A percentile compares a stretch with the other conserved stretches of the same genome.
These are phyloP conservation scores for Drosophila paracracens DNA, from an alignment of 2,888 invertebrate genomes.

Conservation along the genomic window DNA sequence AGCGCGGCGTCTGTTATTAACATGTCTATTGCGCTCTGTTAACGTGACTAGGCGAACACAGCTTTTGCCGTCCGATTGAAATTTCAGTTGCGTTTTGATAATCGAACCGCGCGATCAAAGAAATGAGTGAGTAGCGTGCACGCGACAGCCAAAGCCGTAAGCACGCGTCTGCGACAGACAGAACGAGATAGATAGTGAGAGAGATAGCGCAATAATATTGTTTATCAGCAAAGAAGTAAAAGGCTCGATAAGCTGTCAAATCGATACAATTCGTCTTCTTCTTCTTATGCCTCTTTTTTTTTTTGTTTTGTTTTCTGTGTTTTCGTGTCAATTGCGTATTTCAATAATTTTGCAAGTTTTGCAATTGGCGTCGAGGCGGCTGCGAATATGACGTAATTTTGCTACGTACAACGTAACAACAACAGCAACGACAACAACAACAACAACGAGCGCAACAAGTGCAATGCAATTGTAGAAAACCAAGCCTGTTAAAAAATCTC, in stretches of 20 bases:
- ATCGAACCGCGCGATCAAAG: constrained; percentile 52
- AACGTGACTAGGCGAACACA: constrained; percentile 20
- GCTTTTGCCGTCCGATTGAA: constrained; percentile 26
- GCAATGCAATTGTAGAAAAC: constrained; percentile 64
- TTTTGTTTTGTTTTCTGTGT: constrained; percentile 33
- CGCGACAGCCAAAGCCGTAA: constrained; percentile 2
- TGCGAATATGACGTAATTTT: constrained; percentile 71
- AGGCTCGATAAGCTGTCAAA: constrained; percentile 40
- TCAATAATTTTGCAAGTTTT: constrained; percentile 53
- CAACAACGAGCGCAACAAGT: constrained; percentile 42
- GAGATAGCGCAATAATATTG: constrained; percentile 29
- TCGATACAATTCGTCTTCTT: constrained; percentile 1
- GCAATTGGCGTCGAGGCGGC: constrained; percentile 56
- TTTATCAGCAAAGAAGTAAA: constrained; percentile 48
- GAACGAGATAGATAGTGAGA: neutral
- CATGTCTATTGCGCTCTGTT: constrained; percentile 28
- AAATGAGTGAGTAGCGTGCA: constrained; percentile 21
- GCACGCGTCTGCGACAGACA: constrained; percentile 5
- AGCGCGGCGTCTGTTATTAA: constrained; percentile 29
- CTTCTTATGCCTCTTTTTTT: constrained; percentile 4
- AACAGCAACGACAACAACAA: constrained; percentile 20
- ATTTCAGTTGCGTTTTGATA: constrained; percentile 57
- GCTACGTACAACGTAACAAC: constrained; percentile 51
- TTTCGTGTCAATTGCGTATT: constrained; percentile 61
- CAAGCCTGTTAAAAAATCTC: constrained; percentile 17